Evolutionary conservation across 2,113 vertebrate genomes (phyloP).

Genomic region (Halcyon malimbica): DNA sequence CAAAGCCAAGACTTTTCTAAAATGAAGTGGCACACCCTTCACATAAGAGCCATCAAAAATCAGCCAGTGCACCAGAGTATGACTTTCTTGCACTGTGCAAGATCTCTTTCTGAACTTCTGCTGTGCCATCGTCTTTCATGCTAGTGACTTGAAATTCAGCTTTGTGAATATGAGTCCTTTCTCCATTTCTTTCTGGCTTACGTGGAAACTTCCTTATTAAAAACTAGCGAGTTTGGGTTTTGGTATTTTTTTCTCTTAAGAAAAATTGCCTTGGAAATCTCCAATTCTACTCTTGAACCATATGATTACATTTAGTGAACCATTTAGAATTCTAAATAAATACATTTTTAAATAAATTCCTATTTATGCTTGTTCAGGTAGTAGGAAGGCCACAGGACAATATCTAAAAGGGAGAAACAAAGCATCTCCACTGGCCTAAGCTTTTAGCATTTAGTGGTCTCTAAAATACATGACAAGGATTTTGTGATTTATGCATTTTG

Average conservation of each 20-base stretch:
- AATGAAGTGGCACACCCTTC: background rate
- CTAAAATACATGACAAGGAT: background rate
- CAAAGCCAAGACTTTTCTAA: background rate
- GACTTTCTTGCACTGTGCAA: background rate
- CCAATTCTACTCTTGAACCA: background rate
- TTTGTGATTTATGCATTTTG: background rate
- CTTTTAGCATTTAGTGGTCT: background rate
- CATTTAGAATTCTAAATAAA: background rate
- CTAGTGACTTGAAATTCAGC: background rate
- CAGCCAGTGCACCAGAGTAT: background rate
- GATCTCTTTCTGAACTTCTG: background rate
- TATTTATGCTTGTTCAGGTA: background rate
- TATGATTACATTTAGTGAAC: background rate
- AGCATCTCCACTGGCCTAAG: background rate
- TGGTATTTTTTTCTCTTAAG: background rate
- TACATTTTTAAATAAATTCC: background rate
- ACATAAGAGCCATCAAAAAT: background rate
- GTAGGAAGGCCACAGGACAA: background rate
- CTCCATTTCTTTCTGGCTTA: background rate
- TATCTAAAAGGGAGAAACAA: background rate
- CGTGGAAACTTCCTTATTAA: background rate
- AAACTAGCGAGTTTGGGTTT: fast-evolving
- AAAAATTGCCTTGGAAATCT: background rate
- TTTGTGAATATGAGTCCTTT: background rate
- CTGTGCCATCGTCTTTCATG: background rate